Conservation (phyloP, 2,888 invertebrate species). For the Cordilura impudica region DNA sequence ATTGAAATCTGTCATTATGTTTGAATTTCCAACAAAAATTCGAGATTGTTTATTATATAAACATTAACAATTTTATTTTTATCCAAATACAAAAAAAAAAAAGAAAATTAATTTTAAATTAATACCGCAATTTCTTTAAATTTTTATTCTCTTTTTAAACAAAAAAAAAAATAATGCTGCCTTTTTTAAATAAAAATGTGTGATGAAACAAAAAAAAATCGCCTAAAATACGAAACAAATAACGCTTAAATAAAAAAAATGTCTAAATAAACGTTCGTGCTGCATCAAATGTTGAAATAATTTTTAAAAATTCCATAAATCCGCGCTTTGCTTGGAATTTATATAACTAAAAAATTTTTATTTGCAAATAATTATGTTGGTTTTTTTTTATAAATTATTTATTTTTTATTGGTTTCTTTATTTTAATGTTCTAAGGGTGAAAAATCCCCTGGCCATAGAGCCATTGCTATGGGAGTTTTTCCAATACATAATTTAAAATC, state of each 20-base stretch:
- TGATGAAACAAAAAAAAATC: constrained; percentile 11
- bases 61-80: too few relatives aligned
- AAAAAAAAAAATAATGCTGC: not conserved
- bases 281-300: not conserved
- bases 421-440: constrained; percentile 83
- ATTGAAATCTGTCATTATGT: constrained; percentile 14
- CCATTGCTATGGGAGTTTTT: constrained; percentile 93
- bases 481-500: constrained; percentile 93
- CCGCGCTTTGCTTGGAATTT: not conserved
- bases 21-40: constrained; percentile 23
- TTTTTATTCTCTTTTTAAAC: constrained; percentile 9
- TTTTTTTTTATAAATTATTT: constrained; percentile 35
- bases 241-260: too few relatives aligned
- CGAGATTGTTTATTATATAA: constrained; percentile 52
- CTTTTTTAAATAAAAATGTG: constrained; percentile 14
- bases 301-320: not conserved
- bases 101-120: not conserved
- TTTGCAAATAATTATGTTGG: not conserved
- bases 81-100: not conserved
- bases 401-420: not conserved
- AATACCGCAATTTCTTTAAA: constrained; percentile 17
- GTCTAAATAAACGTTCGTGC: not conserved
- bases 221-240: not conserved
- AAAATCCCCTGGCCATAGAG: constrained; percentile 94
- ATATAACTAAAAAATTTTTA: constrained; percentile 31